phyloP scores from a whole-genome alignment of 1,140 invertebrate genomes.

The Cylas formicarius region DNA sequence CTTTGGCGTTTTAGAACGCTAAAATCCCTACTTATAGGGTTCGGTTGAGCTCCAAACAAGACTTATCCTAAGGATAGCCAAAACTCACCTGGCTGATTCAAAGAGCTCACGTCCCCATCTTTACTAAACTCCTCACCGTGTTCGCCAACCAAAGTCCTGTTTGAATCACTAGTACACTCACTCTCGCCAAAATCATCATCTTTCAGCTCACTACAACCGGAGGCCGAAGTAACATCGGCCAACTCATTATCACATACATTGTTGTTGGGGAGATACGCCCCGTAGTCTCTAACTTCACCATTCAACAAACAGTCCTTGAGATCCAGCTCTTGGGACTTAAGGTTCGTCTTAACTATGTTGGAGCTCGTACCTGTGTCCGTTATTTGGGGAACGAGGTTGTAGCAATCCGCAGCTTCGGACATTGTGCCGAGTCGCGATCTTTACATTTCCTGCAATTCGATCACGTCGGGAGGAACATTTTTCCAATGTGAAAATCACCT shows the following conservation, averaged over 20 bases:
- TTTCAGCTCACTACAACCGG: too few species aligned
- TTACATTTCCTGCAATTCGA: too few species aligned
- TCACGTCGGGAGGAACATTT: slow-evolving; percentile 29
- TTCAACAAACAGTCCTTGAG: slow-evolving; percentile 22
- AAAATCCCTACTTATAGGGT: too few species aligned
- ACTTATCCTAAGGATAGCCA: too few species aligned
- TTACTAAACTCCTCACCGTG: slow-evolving; percentile 9
- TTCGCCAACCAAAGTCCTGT: slow-evolving; percentile 7
- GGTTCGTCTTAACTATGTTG: slow-evolving; percentile 20
- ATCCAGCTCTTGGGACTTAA: slow-evolving; percentile 15
- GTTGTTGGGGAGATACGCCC: slow-evolving; percentile 27
- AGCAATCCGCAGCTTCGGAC: slow-evolving; percentile 17
- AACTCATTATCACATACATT: slow-evolving; percentile 25
- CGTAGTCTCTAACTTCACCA: slow-evolving; percentile 15
- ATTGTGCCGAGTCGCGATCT: too few species aligned
- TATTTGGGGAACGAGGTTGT: slow-evolving; percentile 11
- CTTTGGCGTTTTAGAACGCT: too few species aligned
- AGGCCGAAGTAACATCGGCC: slow-evolving; percentile 6
- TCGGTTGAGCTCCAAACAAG: too few species aligned
- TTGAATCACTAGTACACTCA: slow-evolving; percentile 14
- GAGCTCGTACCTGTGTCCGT: slow-evolving; percentile 16
- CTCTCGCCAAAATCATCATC: slow-evolving; percentile 14
- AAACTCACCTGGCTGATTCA: slow-evolving; percentile 16
- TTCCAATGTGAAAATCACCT: slow-evolving; percentile 8
- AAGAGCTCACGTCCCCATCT: slow-evolving; percentile 12